Conservation (phyloP, 2,888 invertebrate species). For the Callyntrura sp. region DNA sequence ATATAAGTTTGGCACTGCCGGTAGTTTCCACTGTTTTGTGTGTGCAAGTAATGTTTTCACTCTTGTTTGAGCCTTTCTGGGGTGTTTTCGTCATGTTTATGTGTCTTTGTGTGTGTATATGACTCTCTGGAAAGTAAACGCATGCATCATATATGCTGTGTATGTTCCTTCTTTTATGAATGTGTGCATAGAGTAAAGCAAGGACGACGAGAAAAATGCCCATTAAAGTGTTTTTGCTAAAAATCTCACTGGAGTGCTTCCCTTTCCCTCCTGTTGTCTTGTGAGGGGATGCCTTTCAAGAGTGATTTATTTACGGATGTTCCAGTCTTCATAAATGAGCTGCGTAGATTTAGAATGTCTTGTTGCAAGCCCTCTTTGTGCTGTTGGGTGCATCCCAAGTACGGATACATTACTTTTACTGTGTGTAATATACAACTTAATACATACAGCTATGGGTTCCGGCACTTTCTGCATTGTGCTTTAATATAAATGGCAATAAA, state of each 20-base stretch:
- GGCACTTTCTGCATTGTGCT: constrained; percentile 22
- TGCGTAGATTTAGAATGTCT: constrained; percentile 44
- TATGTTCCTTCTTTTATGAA: too few relatives aligned
- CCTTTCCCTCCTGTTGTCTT: constrained; percentile 56
- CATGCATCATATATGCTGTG: constrained; percentile 36
- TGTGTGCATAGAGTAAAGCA: too few relatives aligned
- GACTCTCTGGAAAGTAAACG: constrained; percentile 12
- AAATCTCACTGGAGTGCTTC: constrained; percentile 61
- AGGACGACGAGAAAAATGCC: constrained; percentile 50
- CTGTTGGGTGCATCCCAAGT: neutral
- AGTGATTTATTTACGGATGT: constrained; percentile 69
- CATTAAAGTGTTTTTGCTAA: constrained; percentile 72
- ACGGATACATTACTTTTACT: too few relatives aligned
- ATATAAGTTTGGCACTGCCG: neutral
- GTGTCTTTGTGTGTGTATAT: constrained; percentile 33
- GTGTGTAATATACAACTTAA: too few relatives aligned
- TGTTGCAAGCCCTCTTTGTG: neutral
- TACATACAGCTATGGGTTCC: too few relatives aligned
- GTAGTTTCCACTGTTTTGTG: neutral
- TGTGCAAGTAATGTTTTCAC: constrained; percentile 38
- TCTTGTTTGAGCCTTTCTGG: constrained; percentile 23
- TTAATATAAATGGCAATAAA: constrained; percentile 35
- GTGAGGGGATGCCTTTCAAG: constrained; percentile 54
- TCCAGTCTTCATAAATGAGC: constrained; percentile 64
- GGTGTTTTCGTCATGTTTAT: constrained; percentile 32